Evolutionary conservation across 2,888 invertebrate genomes (phyloP).

Genomic region (Troglohyphantes excavatus): DNA sequence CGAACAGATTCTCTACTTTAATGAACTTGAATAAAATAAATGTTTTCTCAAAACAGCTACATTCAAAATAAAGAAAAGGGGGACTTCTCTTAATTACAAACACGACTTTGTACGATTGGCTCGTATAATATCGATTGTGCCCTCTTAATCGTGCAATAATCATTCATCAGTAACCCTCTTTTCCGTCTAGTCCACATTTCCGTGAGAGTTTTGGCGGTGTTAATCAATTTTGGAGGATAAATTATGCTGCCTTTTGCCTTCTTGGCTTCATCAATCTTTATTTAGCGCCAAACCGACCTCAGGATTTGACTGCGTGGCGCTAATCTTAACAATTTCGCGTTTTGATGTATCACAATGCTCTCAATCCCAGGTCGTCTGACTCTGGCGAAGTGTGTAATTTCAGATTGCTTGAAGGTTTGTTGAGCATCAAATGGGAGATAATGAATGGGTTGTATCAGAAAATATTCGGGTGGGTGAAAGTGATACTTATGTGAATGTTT

Average conservation of each 20-base stretch:
- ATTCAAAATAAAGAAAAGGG: too few species aligned
- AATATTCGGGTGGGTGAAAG: neutral
- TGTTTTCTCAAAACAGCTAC: too few species aligned
- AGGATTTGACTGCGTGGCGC: neutral
- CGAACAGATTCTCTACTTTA: too few species aligned
- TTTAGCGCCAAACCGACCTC: conserved; percentile 11
- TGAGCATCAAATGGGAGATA: too few species aligned
- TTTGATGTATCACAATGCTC: neutral
- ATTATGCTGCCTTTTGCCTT: conserved; percentile 13
- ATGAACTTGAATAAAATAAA: too few species aligned
- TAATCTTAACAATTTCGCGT: conserved; percentile 8
- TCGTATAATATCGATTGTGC: neutral
- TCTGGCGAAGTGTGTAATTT: neutral
- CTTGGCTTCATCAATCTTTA: conserved; percentile 16
- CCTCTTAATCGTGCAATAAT: conserved; percentile 38
- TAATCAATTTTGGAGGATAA: conserved; percentile 28
- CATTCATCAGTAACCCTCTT: conserved; percentile 41
- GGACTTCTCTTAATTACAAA: neutral
- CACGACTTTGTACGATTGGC: neutral
- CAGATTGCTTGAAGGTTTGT: neutral
- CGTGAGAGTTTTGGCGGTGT: conserved; percentile 2
- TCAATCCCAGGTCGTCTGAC: neutral
- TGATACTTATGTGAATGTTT: neutral
- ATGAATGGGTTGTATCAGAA: too few species aligned
- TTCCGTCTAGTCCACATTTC: conserved; percentile 47